Base-by-base conservation (phyloP, 2,888 invertebrate genomes). In the Actias luna region DNA sequence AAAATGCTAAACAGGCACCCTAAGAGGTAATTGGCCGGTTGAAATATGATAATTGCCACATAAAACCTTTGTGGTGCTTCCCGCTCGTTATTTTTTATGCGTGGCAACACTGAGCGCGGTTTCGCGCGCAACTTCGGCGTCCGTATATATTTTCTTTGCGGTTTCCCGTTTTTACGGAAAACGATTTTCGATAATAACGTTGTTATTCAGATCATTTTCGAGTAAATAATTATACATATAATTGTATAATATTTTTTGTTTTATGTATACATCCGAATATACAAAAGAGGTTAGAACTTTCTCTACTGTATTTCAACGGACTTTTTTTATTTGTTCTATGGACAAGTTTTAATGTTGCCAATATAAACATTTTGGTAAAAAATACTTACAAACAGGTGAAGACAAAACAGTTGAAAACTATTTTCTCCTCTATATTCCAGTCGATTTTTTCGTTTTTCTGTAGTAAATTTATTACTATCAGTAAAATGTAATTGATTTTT, bases 31-130 rank as follows among this genome's bases (percentile, higher is more conserved):
- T 88, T 85, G 87, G 82, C 72, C 70, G 64, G 70, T 75, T 76
- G 82, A 86, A 85, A 87, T 89, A 88, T 88, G 88, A 87, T 91
- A 91, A 91, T 90, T 82, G 87, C 74, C 71, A 74, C 80, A 80
- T 84, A 80, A 85, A 85, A 81, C 85, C 84, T 85, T 84, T 84
- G 83, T 80, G 80, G 83, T 76, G 75, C 75, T 74, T 73, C 72
- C 71, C 73, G 78, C 84, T 84, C 85, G 82, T 89, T 89, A 88
- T 84, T 82, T 85, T 86, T 82, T 84, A 80, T 76, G 82, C 69
- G 69, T 72, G 67, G 69, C 67, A 72, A 83, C 87, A 83, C 79
- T 78, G 80, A 80, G 72, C 74, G 69, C 67, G 66, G 68, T 70
- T 66, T 60, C 60, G 60, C 62, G 62, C 63, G 60, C 62, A 62